Evolutionary conservation across 2,113 vertebrate genomes (phyloP).

Genomic region (Vulpes lagopus): DNA sequence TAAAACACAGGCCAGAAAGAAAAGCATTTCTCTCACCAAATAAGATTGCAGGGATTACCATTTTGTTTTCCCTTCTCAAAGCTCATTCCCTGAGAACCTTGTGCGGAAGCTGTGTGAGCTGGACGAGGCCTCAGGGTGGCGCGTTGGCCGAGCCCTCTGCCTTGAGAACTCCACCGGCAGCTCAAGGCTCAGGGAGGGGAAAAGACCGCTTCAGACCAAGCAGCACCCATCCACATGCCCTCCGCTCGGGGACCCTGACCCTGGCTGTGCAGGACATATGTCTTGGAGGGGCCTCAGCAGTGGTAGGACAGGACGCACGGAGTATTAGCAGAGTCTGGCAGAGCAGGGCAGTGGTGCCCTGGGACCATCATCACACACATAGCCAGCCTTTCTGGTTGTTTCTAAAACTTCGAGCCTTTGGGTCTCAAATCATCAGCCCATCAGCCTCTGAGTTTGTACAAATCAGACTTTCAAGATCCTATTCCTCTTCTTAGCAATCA

Average conservation of each 20-base stretch:
- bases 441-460: not conserved
- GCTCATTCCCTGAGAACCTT: not conserved
- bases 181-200: not conserved
- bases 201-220: not conserved
- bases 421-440: not conserved
- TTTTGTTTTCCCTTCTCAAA: conserved; percentile 6
- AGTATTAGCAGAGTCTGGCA: not conserved
- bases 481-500: not conserved
- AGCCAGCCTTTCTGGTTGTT: not conserved
- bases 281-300: not conserved
- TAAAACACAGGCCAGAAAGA: not conserved
- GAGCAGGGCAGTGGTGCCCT: not conserved
- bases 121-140: not conserved
- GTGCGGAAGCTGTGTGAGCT: not conserved
- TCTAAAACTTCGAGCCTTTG: not conserved
- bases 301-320: rapidly evolving
- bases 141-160: not conserved
- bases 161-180: not conserved
- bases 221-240: rapidly evolving
- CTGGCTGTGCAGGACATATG: not conserved
- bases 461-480: not conserved
- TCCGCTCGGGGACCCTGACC: not conserved
- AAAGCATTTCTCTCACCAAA: not conserved
- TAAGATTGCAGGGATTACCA: not conserved
- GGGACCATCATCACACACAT: not conserved